Evolutionary conservation across 2,888 invertebrate genomes (phyloP).

Genomic region (Ypsolopha sequella): DNA sequence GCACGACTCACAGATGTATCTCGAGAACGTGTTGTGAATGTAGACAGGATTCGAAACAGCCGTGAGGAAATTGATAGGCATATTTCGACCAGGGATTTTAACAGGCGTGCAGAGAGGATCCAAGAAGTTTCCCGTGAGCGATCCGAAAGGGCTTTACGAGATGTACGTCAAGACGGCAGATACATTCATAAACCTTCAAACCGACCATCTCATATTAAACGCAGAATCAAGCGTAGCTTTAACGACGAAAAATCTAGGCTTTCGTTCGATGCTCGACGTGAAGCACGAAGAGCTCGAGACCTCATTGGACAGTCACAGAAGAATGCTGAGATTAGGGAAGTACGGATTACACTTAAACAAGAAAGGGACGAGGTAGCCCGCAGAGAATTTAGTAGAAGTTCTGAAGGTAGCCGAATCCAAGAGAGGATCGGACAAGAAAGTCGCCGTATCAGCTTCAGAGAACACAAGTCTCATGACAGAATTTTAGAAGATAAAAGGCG

Average conservation of each 20-base stretch:
- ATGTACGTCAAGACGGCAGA: constrained; percentile 5
- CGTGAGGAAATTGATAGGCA: background rate
- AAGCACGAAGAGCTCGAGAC: constrained; percentile 4
- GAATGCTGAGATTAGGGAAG: constrained; percentile 6
- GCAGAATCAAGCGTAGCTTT: background rate
- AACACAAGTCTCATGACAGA: no score
- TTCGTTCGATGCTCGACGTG: constrained; percentile 12
- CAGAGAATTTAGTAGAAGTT: background rate
- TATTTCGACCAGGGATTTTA: background rate
- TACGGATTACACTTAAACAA: constrained; percentile 8
- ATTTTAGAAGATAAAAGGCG: no score
- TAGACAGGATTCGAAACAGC: no score
- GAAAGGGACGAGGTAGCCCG: constrained; percentile 11
- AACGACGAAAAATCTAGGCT: background rate
- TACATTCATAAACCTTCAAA: background rate
- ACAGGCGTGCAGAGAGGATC: constrained; percentile 4
- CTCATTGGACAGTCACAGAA: background rate
- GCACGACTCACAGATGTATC: background rate
- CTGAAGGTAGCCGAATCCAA: constrained; percentile 2
- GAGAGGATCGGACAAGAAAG: constrained; percentile 1
- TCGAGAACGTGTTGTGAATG: no score
- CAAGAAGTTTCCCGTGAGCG: constrained; percentile 6
- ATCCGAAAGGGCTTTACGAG: constrained; percentile 1
- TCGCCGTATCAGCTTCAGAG: background rate
- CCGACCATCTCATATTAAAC: background rate